Conservation (phyloP, 2,888 invertebrate species). For the Papilio gigon region DNA sequence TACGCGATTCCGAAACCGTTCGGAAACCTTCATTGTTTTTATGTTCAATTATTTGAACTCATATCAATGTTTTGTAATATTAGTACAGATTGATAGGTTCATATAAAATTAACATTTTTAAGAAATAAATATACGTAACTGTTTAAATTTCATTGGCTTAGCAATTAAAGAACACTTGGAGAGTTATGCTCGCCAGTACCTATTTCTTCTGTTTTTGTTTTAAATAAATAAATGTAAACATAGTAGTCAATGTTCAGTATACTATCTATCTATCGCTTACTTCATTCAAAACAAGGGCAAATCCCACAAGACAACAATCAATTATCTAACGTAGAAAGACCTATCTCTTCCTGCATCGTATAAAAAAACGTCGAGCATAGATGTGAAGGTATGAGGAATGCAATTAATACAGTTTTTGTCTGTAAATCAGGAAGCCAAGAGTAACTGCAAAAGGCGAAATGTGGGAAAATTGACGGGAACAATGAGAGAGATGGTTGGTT, state of each 20-base stretch:
- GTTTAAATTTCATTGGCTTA: no score
- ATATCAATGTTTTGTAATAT: no score
- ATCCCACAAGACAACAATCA: constrained; percentile 43
- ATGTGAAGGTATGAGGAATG: constrained; percentile 66
- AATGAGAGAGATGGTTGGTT: constrained; percentile 74
- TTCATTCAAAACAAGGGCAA: constrained; percentile 37
- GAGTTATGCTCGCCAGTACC: no score
- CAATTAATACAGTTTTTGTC: constrained; percentile 77
- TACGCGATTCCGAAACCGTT: constrained; percentile 45
- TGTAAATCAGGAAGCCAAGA: constrained; percentile 73
- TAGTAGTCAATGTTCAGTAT: neutral
- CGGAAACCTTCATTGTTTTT: neutral
- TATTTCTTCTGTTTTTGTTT: no score
- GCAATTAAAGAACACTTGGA: no score
- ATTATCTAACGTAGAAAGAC: constrained; percentile 59
- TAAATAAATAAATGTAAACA: neutral
- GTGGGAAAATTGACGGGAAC: constrained; percentile 76
- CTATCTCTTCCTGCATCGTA: constrained; percentile 58
- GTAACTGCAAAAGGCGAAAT: constrained; percentile 79
- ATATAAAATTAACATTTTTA: no score
- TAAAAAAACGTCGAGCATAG: constrained; percentile 57
- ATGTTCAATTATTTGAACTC: constrained; percentile 8
- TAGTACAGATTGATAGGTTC: no score
- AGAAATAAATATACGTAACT: no score
- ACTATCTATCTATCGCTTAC: constrained; percentile 12